phyloP scores from a whole-genome alignment of 2,888 invertebrate genomes.

The Harpalus rufipes region DNA sequence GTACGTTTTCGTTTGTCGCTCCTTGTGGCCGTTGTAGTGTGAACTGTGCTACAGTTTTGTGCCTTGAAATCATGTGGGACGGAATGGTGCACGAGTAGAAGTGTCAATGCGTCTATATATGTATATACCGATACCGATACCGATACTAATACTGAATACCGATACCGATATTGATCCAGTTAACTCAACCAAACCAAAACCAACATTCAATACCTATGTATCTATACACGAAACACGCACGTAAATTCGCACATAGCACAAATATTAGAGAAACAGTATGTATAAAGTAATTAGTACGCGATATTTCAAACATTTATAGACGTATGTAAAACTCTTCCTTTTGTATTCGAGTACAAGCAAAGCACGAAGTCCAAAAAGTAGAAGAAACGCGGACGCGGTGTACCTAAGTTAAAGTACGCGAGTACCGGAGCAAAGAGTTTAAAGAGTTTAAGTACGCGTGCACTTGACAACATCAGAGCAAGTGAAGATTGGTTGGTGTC shows the following conservation, averaged over 20 bases:
- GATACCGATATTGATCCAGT: background rate
- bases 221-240: conserved; percentile 53
- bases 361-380: background rate
- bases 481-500: background rate
- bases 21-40: conserved; percentile 68
- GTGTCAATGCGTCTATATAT: conserved; percentile 54
- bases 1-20: conserved; percentile 71
- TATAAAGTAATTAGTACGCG: conserved; percentile 10
- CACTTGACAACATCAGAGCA: conserved; percentile 15
- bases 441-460: conserved; percentile 20
- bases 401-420: background rate
- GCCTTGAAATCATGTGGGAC: conserved; percentile 62
- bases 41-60: conserved; percentile 55
- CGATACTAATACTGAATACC: background rate
- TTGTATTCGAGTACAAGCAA: conserved; percentile 19
- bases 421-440: background rate
- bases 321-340: conserved; percentile 30
- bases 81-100: conserved; percentile 51
- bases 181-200: conserved; percentile 21
- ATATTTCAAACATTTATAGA: conserved; percentile 40
- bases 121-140: conserved; percentile 47
- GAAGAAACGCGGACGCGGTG: background rate
- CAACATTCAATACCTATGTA: conserved; percentile 47
- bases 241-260: conserved; percentile 57
- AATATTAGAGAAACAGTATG: conserved; percentile 43